Conservation (phyloP, 2,113 vertebrate genomes). For the Spermophilus dauricus region DNA sequence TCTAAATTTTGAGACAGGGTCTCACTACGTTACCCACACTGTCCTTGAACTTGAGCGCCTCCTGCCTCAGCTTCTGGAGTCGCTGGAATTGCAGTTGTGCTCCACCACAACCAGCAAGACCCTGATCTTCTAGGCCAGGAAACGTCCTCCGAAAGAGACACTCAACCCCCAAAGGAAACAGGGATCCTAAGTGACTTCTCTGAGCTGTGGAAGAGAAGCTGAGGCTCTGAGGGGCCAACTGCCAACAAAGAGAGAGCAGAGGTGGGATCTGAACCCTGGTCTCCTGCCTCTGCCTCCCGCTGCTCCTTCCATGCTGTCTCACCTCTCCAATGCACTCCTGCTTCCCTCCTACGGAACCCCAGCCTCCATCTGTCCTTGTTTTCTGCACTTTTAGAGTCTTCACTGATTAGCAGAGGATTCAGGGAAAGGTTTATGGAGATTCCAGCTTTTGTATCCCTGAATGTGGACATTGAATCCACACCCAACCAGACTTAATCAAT, state of each 20-base stretch:
- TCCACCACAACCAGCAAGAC: not conserved
- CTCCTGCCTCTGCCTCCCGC: not conserved
- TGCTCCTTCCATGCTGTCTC: not conserved
- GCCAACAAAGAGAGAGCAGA: not conserved
- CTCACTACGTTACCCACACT: too few species aligned
- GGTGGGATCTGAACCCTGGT: not conserved
- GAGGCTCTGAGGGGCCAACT: not conserved
- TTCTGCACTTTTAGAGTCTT: not conserved
- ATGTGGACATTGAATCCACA: conserved; percentile 44
- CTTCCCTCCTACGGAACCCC: not conserved
- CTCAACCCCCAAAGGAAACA: not conserved
- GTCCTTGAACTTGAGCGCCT: too few species aligned
- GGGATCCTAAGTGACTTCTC: not conserved
- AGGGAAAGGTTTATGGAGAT: conserved; percentile 32
- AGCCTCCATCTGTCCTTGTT: not conserved
- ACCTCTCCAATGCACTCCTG: not conserved
- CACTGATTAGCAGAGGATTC: conserved; percentile 28
- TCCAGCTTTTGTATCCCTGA: not conserved
- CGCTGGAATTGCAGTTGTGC: too few species aligned
- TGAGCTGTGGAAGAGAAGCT: not conserved
- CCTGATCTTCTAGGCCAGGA: not conserved
- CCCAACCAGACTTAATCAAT: conserved; percentile 45
- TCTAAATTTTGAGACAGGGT: too few species aligned
- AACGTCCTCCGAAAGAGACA: not conserved
- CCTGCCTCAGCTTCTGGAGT: too few species aligned